phyloP scores from a whole-genome alignment of 1,140 invertebrate genomes.

The Drosophila nebulosa region DNA sequence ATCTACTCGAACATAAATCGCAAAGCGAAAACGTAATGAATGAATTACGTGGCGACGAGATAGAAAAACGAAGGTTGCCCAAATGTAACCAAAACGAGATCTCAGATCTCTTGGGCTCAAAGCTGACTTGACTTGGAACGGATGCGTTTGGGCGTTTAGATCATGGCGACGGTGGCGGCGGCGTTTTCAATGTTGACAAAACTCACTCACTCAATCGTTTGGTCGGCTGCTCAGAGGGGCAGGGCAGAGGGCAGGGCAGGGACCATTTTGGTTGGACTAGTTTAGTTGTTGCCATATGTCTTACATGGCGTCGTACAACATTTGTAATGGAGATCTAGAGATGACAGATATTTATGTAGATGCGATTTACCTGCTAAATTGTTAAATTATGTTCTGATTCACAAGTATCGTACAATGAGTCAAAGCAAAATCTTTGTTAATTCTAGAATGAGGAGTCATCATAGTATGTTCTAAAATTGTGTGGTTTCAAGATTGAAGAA shows the following conservation, averaged over 20 bases:
- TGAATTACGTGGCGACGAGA: slow-evolving; percentile 65
- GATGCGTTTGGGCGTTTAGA: slow-evolving; percentile 74
- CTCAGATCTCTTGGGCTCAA: slow-evolving; percentile 24
- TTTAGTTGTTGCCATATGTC: slow-evolving; percentile 64
- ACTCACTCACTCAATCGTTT: slow-evolving; percentile 53
- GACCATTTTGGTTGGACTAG: slow-evolving; percentile 48
- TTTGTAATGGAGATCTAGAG: slow-evolving; percentile 39
- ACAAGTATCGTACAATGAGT: background rate
- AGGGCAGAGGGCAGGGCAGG: background rate
- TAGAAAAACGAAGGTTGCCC: slow-evolving; percentile 63
- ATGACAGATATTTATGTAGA: slow-evolving; percentile 34
- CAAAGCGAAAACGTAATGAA: slow-evolving; percentile 74
- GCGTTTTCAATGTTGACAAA: slow-evolving; percentile 74
- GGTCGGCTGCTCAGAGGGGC: background rate
- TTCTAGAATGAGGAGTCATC: too few relatives aligned
- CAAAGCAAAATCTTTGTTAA: background rate
- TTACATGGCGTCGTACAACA: slow-evolving; percentile 53
- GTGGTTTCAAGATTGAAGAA: too few relatives aligned
- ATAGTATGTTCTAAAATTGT: too few relatives aligned
- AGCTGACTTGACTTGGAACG: slow-evolving; percentile 41
- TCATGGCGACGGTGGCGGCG: slow-evolving; percentile 50
- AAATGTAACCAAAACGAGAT: slow-evolving; percentile 63
- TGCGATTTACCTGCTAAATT: background rate
- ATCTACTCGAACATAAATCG: slow-evolving; percentile 53
- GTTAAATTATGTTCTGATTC: background rate